phyloP scores from a whole-genome alignment of 2,113 vertebrate genomes.

The Crotalus horridus region DNA sequence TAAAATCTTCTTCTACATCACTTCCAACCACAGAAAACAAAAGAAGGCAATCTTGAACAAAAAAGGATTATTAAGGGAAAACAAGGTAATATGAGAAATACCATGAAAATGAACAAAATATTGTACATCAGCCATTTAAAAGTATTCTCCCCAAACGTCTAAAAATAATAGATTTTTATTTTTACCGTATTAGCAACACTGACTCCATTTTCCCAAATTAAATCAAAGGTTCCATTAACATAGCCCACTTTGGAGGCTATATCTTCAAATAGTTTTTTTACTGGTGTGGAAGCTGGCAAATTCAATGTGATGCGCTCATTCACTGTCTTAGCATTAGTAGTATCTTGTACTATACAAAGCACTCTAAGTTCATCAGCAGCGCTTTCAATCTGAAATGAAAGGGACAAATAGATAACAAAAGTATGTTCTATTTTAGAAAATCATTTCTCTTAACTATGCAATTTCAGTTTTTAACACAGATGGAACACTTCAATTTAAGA shows the following conservation, averaged over 20 bases:
- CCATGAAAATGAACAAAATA: background rate
- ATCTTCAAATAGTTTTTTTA: slow-evolving; percentile 85
- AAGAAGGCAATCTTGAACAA: background rate
- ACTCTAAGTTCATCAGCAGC: slow-evolving; percentile 95
- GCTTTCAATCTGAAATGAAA: slow-evolving; percentile 85
- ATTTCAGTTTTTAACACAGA: background rate
- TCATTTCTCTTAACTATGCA: background rate
- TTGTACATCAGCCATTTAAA: background rate
- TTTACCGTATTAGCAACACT: slow-evolving; percentile 75
- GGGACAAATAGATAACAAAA: background rate
- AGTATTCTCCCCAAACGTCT: background rate
- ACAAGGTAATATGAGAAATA: background rate
- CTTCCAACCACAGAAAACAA: background rate
- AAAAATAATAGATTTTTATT: slow-evolving; percentile 10
- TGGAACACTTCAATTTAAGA: background rate
- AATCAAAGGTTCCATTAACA: slow-evolving; percentile 85
- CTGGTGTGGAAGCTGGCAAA: slow-evolving; percentile 89
- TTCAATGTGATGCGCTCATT: slow-evolving; percentile 91
- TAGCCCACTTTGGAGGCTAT: slow-evolving; percentile 94
- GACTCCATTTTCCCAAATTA: slow-evolving; percentile 81
- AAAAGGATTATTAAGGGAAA: background rate
- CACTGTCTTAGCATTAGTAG: slow-evolving; percentile 87
- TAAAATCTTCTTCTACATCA: background rate
- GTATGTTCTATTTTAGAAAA: background rate
- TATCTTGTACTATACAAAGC: slow-evolving; percentile 97